Base-by-base conservation (phyloP, 2,113 vertebrate species). In the Lagopus leucura region DNA sequence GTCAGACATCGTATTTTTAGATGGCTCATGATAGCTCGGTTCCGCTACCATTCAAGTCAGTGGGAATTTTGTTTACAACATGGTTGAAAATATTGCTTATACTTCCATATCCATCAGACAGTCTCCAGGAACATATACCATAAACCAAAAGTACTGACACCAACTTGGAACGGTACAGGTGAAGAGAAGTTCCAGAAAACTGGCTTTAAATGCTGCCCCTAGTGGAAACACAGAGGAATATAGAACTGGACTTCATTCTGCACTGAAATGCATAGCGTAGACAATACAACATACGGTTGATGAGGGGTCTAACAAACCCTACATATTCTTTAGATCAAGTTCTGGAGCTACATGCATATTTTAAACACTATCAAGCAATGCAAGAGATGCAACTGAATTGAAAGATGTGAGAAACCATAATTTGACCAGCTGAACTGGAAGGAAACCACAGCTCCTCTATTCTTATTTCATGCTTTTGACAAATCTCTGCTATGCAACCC, bases 171-270 rank as follows among this genome's bases (percentile, higher is more conserved):
- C 76, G 61, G 17, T 89, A 89, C 87, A 91, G 57, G 92, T 95
- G 87, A 82, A 87, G 48, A 70, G 24, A 65, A 36, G 43, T 75
- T 83, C 20, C 52, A 88, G 7, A 52, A 78, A 67, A 71, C 7
- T 28, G 8, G 28, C 36, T 91, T 86, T 45, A 92, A 88, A 75
- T 63, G 80, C 43, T 93, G 82, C 82, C 90, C 82, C 93, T 69
- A 85, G 70, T 63, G 88, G 93, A 91, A 93, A 66, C 10, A 30
- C 2, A 64, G n/a, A 58, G 27, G 22, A 88, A 67, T 36, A 91
- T 15, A 52, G 48, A 38, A 42, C 20, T 25, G n/a, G 27, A 64
- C 2, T 4, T 47, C 32, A 14, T 42, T 88, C 30, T 60, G n/a
- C 42, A 55, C 4, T 28, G 6, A 73, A 90, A 93, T 47, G 24